Base-by-base conservation (phyloP, 2,888 invertebrate species). In the Papilio demoleus region DNA sequence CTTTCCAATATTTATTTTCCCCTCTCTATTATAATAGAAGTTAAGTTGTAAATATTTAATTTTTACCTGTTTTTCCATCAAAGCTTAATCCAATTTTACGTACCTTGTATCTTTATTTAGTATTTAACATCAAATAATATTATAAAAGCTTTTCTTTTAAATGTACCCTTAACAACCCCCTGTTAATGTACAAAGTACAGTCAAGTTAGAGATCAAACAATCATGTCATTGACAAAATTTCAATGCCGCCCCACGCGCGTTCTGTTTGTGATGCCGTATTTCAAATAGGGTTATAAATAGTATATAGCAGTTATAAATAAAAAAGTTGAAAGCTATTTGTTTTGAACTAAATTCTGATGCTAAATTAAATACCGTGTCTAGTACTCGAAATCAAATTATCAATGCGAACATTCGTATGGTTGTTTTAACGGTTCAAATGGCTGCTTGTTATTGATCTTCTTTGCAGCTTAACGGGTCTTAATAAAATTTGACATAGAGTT, bases 181-280 rank as follows among this genome's bases (percentile, higher is more conserved):
- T 56, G 31, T 56, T 56, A 56, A 31, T 27, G 14, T 6, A 53
- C n/a, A n/a, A 31, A 56, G 53, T 56, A 27, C 53, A 53, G 27
- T 53, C n/a, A 53, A 27, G 53, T 53, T n/a, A 53, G 22, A 53
- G 53, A 53, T 53, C 53, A 53, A 53, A 53, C 27, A 53, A 53
- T 14, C 27, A 53, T 0, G n/a, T 12, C 24, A 24, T 50, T 53
- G 53, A 53, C 53, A 53, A 53, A 27, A 45, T 53, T 53, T 53
- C 53, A 53, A 53, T 53, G 53, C 53, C 24, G 27, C 53, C 53
- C 53, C 27, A 24, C 53, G n/a, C 24, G 12, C 22, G 17, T 24
- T 9, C 19, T 47, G 50, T 53, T 24, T 53, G 53, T 27, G 12
- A 27, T 27, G 53, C 53, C 53, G 53, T n/a, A 53, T 50, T n/a